Conservation (phyloP, 2,888 invertebrate species). For the Bembecia ichneumoniformis region DNA sequence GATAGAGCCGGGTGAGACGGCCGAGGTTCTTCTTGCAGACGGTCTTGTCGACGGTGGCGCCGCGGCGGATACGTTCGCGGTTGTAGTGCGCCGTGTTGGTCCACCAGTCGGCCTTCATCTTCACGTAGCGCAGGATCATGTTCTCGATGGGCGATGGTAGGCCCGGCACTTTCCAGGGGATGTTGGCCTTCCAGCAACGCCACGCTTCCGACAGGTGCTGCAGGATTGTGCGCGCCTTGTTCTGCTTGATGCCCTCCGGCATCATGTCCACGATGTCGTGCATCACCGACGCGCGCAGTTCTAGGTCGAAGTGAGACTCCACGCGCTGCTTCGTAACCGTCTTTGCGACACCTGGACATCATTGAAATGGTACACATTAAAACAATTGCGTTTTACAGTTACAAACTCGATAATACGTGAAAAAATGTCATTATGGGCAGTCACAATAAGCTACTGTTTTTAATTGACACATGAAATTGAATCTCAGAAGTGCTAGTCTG, state of each 20-base stretch:
- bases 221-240: slow-evolving; percentile 98
- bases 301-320: slow-evolving; percentile 99
- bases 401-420: too few relatives aligned
- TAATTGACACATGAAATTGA: too few relatives aligned
- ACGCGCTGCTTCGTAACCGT: slow-evolving; percentile 99
- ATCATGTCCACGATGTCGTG: slow-evolving; percentile 99
- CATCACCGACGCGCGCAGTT: slow-evolving; percentile 96
- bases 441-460: too few relatives aligned
- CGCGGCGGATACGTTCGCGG: slow-evolving; percentile 96
- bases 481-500: too few relatives aligned
- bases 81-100: slow-evolving; percentile 99
- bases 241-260: slow-evolving; percentile 99
- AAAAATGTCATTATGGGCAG: too few relatives aligned
- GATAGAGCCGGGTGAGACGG: slow-evolving; percentile 94
- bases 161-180: slow-evolving; percentile 99
- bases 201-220: slow-evolving; percentile 99
- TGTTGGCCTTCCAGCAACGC: slow-evolving; percentile 99
- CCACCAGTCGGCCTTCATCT: slow-evolving; percentile 99
- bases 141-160: slow-evolving; percentile 99
- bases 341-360: slow-evolving; percentile 88
- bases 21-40: slow-evolving; percentile 99
- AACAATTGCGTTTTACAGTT: neutral
- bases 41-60: slow-evolving; percentile 99
- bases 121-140: slow-evolving; percentile 99
- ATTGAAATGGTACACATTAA: neutral